Evolutionary conservation across 2,888 invertebrate genomes (phyloP).

Genomic region (Calliopum simillimum): DNA sequence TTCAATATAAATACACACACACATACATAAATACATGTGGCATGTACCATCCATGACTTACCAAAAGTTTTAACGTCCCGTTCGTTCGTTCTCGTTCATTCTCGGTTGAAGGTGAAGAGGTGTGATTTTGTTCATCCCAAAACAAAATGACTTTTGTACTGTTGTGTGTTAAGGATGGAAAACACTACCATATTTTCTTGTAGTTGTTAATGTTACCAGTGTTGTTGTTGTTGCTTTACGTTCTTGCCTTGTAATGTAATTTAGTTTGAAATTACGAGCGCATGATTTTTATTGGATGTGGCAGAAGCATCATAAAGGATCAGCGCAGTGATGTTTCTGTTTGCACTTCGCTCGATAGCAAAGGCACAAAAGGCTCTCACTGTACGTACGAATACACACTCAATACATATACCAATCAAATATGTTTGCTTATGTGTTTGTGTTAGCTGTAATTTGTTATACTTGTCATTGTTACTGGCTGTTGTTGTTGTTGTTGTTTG

Average conservation of each 20-base stretch:
- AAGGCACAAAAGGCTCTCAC: neutral
- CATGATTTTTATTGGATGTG: constrained; percentile 30
- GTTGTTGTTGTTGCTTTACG: constrained; percentile 14
- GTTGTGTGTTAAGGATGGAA: neutral
- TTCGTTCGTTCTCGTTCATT: no score
- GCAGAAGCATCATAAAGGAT: constrained; percentile 28
- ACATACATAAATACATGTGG: no score
- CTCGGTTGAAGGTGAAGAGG: constrained; percentile 15
- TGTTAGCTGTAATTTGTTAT: constrained; percentile 9
- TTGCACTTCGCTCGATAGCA: neutral
- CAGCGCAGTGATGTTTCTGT: neutral
- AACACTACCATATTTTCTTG: constrained; percentile 16
- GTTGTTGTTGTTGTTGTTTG: constrained; percentile 9
- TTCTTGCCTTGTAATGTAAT: constrained; percentile 23
- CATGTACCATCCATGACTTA: no score
- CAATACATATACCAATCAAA: neutral
- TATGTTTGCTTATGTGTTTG: neutral
- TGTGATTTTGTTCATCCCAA: constrained; percentile 22
- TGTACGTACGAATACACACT: neutral
- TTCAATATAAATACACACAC: no score
- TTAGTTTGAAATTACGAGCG: constrained; percentile 23
- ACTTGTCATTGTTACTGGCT: neutral
- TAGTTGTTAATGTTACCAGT: constrained; percentile 3
- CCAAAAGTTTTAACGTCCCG: no score
- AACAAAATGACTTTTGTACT: constrained; percentile 31